These are phyloP conservation scores for Eumaeus atala DNA, from an alignment of 1,140 invertebrate genomes.

Conservation along the genomic window DNA sequence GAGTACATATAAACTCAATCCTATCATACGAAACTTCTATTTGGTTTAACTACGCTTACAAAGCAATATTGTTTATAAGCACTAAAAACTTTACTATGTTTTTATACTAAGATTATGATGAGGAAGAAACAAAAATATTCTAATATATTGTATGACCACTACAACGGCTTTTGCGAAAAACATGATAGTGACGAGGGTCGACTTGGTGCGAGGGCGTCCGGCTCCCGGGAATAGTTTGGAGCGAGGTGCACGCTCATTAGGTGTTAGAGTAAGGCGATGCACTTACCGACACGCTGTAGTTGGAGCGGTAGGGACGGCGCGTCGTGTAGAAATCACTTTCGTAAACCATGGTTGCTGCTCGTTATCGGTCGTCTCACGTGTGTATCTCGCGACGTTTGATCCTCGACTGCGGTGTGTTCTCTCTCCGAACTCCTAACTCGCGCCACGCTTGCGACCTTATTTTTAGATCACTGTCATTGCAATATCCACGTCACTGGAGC, in stretches of 20 bases:
- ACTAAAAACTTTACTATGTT: conserved; percentile 13
- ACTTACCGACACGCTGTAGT: conserved; percentile 88
- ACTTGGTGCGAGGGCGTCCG: conserved; percentile 64
- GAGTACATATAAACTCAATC: conserved; percentile 28
- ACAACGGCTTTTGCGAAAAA: conserved; percentile 32
- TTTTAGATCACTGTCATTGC: conserved; percentile 73
- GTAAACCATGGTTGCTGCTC: conserved; percentile 85
- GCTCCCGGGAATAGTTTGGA: conserved; percentile 60
- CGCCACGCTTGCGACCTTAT: conserved; percentile 55
- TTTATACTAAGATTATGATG: neutral
- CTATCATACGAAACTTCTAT: conserved; percentile 20
- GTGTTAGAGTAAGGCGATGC: conserved; percentile 43
- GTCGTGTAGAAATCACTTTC: conserved; percentile 92
- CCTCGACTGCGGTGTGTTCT: conserved; percentile 55
- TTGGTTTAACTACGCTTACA: conserved; percentile 33
- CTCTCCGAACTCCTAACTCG: conserved; percentile 25
- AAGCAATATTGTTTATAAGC: conserved; percentile 65
- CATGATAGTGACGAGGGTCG: conserved; percentile 41
- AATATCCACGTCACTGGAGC: conserved; percentile 63
- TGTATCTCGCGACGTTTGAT: conserved; percentile 61
- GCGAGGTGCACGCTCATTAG: conserved; percentile 55
- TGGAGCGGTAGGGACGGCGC: conserved; percentile 84
- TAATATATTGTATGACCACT: conserved; percentile 23
- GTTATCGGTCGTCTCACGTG: conserved; percentile 46
- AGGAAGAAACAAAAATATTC: conserved; percentile 13